Evolutionary conservation across 2,888 invertebrate species (phyloP).

Genomic region (Drosophila subsilvestris): DNA sequence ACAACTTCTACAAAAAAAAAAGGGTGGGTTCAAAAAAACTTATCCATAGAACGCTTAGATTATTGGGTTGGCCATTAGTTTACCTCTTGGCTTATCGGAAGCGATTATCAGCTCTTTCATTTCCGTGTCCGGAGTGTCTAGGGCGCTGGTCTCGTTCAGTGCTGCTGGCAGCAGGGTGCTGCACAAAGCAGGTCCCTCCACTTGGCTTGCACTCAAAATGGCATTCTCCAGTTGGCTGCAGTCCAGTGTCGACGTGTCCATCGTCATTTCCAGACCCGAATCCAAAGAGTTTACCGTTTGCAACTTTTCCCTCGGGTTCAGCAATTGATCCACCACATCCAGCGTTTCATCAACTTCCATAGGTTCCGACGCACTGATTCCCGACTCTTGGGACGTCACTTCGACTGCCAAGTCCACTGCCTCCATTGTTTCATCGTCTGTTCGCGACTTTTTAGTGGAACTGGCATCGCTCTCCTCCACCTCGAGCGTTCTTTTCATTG

Average conservation of each 20-base stretch:
- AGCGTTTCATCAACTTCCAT: not conserved
- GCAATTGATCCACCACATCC: not conserved
- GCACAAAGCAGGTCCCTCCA: conserved; percentile 7
- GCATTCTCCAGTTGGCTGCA: conserved; percentile 11
- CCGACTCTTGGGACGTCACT: not conserved
- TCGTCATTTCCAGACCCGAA: conserved; percentile 21
- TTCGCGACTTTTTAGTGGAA: conserved; percentile 9
- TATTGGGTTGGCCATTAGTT: conserved; percentile 37
- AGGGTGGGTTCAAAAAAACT: conserved; percentile 63
- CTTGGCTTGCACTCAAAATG: conserved; percentile 12
- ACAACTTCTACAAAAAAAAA: conserved; percentile 35
- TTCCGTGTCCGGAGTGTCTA: conserved; percentile 56
- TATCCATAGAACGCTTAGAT: conserved; percentile 43
- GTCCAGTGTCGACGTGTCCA: conserved; percentile 11
- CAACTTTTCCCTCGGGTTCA: not conserved
- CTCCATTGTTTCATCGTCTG: conserved; percentile 8
- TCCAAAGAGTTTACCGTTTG: conserved; percentile 29
- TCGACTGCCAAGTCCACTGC: not conserved
- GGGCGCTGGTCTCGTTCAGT: conserved; percentile 47
- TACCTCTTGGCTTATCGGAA: conserved; percentile 52
- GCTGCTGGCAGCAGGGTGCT: conserved; percentile 30
- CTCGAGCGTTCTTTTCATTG: conserved; percentile 22
- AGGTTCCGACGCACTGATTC: not conserved
- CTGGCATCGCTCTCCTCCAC: not conserved
- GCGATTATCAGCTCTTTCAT: conserved; percentile 42